Conservation (phyloP, 37 sponge, comb jelly and placozoan genomes). For the Beroe ovata region DNA sequence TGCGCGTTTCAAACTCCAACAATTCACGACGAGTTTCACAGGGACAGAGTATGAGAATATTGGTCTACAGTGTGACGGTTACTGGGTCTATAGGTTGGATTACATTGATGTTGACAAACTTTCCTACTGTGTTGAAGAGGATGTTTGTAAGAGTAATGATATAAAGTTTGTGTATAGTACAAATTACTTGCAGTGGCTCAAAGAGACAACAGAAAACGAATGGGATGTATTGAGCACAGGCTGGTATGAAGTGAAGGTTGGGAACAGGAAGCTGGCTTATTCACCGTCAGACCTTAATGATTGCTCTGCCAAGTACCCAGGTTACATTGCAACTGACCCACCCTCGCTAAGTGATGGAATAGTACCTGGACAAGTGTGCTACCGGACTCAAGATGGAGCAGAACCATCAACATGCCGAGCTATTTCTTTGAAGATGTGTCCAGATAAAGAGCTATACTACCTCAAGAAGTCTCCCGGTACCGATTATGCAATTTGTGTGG, state of each 20-base stretch:
- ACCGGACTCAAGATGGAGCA: not conserved
- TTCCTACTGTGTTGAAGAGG: conserved; percentile 55
- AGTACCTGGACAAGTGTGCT: conserved; percentile 38
- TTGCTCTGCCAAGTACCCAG: conserved; percentile 31
- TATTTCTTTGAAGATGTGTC: conserved; percentile 42
- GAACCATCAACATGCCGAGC: not conserved
- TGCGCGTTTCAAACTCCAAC: not conserved
- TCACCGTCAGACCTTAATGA: conserved; percentile 43
- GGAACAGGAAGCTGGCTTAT: conserved; percentile 33
- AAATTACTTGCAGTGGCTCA: conserved; percentile 65
- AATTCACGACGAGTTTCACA: not conserved
- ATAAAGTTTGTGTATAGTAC: conserved; percentile 22
- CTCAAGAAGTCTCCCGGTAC: conserved; percentile 28
- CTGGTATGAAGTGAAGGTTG: conserved; percentile 56
- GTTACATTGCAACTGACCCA: conserved; percentile 1
- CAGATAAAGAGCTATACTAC: conserved; percentile 34
- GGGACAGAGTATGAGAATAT: not conserved
- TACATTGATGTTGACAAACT: conserved; percentile 1
- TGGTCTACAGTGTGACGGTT: conserved; percentile 36
- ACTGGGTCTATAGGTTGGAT: conserved; percentile 34
- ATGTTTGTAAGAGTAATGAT: conserved; percentile 30
- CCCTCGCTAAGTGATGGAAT: conserved; percentile 6
- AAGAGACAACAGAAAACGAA: conserved; percentile 49
- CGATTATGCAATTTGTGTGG: conserved; percentile 31
- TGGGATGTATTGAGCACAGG: conserved; percentile 35